These are phyloP conservation scores for Ichneumoninae sp. DNA, from an alignment of 2,888 invertebrate species.

Conservation along the genomic window DNA sequence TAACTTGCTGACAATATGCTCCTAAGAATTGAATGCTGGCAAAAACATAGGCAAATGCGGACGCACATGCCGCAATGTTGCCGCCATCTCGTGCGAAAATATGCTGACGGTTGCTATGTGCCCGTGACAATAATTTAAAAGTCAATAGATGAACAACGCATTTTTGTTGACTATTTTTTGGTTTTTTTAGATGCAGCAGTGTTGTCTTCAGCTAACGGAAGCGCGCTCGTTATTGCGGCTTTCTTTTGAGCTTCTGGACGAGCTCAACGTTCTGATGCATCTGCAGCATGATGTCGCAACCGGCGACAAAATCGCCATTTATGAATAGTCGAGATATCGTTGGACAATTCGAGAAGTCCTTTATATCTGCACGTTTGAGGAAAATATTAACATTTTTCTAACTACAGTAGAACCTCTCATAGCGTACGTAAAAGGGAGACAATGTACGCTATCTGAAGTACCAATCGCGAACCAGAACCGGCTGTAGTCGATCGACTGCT, in stretches of 20 bases:
- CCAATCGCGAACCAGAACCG: no score
- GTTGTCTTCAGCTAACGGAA: constrained; percentile 84
- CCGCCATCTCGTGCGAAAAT: no score
- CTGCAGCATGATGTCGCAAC: constrained; percentile 98
- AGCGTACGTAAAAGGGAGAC: no score
- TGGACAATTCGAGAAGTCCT: constrained; percentile 98
- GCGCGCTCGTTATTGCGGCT: constrained; percentile 93
- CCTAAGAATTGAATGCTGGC: no score
- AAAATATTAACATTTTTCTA: constrained; percentile 8
- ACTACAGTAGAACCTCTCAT: not conserved
- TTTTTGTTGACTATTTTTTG: constrained; percentile 44
- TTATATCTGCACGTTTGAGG: constrained; percentile 89
- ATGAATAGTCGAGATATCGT: constrained; percentile 99
- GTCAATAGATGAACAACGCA: not conserved
- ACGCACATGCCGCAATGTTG: no score
- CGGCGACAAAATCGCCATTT: constrained; percentile 98
- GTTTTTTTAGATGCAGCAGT: constrained; percentile 43
- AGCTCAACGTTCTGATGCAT: constrained; percentile 99
- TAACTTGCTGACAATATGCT: no score
- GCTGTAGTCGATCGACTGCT: no score
- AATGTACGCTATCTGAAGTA: no score
- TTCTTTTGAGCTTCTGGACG: constrained; percentile 96
- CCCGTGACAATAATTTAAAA: constrained; percentile 29
- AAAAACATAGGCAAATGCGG: no score
- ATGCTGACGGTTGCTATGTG: not conserved